Evolutionary conservation across 2,113 vertebrate species (phyloP), one percentile per base, ranked within the genome.

Genomic region (Pyrgilauda ruficollis): DNA sequence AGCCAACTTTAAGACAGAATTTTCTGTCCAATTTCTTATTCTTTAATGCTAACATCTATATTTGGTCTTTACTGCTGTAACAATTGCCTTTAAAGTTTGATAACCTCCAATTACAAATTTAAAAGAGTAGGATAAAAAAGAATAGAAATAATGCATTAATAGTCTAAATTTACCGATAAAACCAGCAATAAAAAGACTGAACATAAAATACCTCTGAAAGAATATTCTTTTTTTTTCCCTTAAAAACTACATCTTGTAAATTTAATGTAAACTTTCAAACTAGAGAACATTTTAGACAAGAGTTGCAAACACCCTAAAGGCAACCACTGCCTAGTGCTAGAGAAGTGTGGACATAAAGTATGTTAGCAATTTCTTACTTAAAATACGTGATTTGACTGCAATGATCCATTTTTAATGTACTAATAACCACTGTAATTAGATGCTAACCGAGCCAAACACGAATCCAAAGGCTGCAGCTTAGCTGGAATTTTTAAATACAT

Each of bases 171-270:
- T 56, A 63, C 15, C n/a, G 56, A 27, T 79, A 52, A 80, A 77
- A 82, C 4, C 12, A 55, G 10, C 23, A 78, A 39, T 15, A 77
- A 90, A 69, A 59, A 4, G 22, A 92, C 30, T 31, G 49, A 82
- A 68, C 31, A 78, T 8, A 77, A 83, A 74, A 88, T 15, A 2
- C 17, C 79, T 67, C 44, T 64, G 52, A 77, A 85, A 79, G 18
- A 39, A 52, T 18, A 13, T 47, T 14, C 2, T 1, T 6, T 49
- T 52, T 56, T 43, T 41, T 41, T 15, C 8, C 10, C 2, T 1
- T 5, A 31, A 33, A 69, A 67, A 9, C 2, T 35, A 18, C 3
- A 28, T 31, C 64, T 50, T 49, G 17, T 22, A 79, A 84, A 82
- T n/a, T 49, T 68, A 68, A 64, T 23, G 15, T 75, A 74, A 73